Base-by-base conservation (phyloP, 2,888 invertebrate genomes). In the Argynnis bischoffii region DNA sequence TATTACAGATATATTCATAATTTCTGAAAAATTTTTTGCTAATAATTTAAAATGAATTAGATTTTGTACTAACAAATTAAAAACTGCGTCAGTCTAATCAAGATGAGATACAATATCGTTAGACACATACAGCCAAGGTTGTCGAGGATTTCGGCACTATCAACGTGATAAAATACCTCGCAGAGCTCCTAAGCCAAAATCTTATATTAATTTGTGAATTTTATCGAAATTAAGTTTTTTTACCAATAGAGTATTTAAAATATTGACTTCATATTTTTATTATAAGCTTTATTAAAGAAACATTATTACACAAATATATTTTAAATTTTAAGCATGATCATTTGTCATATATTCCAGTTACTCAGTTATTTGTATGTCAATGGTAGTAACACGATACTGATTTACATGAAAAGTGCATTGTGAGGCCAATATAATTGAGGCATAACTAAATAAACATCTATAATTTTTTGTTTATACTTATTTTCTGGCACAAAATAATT, bases 71-170 rank as follows among this genome's bases (percentile, higher is more conserved):
- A n/a, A 31, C n/a, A 31, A 59, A 59, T 48, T 59, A 59, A 59
- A 59, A 31, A 59, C 50, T 64, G 14, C 51, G 15, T 60, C 51
- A 59, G 18, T 60, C 60, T 65, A 67, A 59, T 64, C 69, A 53
- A 72, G 76, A 76, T 76, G 75, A 51, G 59, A 76, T 70, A 61
- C 63, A 60, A 54, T 76, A 76, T 77, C 82, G 77, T 82, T 82
- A 82, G 70, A 70, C 76, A 73, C 79, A 72, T 71, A 73, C 74
- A 75, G 77, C 81, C 84, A 86, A 86, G 86, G 85, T 79, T 83
- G 80, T 75, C 77, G 79, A 75, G 76, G 79, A 80, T 69, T 69
- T 69, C 55, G 15, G 59, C 61, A 63, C 72, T 73, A 74, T 72
- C 72, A 70, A 59, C 18, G 51, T 41, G 73, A 71, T 69, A 71